Evolutionary conservation across 2,888 invertebrate genomes (phyloP).

Genomic region (Kuschelorhynchus macadamiae): DNA sequence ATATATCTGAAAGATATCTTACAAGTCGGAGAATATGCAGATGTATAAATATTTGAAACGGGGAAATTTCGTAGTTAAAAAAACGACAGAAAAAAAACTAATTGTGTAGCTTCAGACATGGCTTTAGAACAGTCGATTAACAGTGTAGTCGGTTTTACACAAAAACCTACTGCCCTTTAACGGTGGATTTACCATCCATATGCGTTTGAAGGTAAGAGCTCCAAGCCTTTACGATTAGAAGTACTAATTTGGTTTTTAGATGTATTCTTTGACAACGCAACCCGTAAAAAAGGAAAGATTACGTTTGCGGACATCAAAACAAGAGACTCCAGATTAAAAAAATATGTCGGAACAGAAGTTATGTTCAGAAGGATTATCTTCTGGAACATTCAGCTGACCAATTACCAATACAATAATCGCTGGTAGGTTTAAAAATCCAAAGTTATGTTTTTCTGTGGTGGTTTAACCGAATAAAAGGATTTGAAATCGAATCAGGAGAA

Average conservation of each 20-base stretch:
- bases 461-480: too few species aligned
- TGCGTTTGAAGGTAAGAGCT: constrained; percentile 1
- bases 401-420: too few species aligned
- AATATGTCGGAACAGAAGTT: too few species aligned
- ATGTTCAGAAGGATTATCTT: too few species aligned
- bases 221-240: neutral
- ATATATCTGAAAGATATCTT: constrained; percentile 2
- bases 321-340: too few species aligned
- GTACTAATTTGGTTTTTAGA: neutral
- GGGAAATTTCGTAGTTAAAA: neutral
- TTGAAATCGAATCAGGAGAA: too few species aligned
- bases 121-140: neutral
- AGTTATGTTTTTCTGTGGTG: too few species aligned
- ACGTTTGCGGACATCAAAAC: too few species aligned
- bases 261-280: neutral
- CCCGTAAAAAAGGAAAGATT: neutral
- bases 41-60: constrained; percentile 2
- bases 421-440: too few species aligned
- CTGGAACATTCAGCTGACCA: too few species aligned
- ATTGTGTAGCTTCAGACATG: neutral
- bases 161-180: constrained; percentile 3
- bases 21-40: neutral
- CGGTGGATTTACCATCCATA: neutral
- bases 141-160: neutral
- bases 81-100: neutral